These are phyloP conservation scores for Dynastes tityus DNA, from an alignment of 2,888 invertebrate genomes.

Conservation along the genomic window DNA sequence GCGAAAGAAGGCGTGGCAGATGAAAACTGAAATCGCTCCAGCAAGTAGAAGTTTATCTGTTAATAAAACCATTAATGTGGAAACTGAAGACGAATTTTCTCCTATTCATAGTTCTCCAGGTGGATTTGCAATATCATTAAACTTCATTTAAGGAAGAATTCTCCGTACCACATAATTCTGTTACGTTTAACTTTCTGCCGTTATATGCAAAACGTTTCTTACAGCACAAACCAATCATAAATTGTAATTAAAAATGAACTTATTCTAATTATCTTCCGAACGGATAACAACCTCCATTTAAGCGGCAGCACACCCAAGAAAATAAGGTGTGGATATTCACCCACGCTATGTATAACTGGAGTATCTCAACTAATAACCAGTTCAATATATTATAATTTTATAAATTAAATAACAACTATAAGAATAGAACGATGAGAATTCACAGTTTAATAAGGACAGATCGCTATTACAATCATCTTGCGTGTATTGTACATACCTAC, in stretches of 20 bases:
- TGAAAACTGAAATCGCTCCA: too few relatives aligned
- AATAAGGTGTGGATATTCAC: constrained; percentile 28
- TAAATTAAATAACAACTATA: background rate
- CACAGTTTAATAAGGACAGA: background rate
- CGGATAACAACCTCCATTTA: background rate
- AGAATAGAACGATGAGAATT: background rate
- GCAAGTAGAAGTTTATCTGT: too few relatives aligned
- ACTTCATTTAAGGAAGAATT: too few relatives aligned
- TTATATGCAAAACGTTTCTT: too few relatives aligned
- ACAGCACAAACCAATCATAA: too few relatives aligned
- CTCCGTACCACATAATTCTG: too few relatives aligned
- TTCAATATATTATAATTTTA: constrained; percentile 1
- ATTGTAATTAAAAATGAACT: background rate
- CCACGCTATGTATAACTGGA: background rate
- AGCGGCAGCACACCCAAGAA: background rate
- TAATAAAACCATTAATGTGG: too few relatives aligned
- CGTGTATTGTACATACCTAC: background rate
- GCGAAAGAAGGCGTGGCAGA: too few relatives aligned
- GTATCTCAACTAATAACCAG: constrained; percentile 19
- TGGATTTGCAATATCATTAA: too few relatives aligned
- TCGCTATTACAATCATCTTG: background rate
- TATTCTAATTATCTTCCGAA: constrained; percentile 11
- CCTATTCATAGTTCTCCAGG: too few relatives aligned
- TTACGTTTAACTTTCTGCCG: too few relatives aligned
- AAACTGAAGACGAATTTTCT: too few relatives aligned